Percentiles rank a stretch among this genome's conserved stretches.
These are phyloP conservation scores for Drosophila mojavensis DNA, from an alignment of 1,140 invertebrate species.

Conservation along the genomic window DNA sequence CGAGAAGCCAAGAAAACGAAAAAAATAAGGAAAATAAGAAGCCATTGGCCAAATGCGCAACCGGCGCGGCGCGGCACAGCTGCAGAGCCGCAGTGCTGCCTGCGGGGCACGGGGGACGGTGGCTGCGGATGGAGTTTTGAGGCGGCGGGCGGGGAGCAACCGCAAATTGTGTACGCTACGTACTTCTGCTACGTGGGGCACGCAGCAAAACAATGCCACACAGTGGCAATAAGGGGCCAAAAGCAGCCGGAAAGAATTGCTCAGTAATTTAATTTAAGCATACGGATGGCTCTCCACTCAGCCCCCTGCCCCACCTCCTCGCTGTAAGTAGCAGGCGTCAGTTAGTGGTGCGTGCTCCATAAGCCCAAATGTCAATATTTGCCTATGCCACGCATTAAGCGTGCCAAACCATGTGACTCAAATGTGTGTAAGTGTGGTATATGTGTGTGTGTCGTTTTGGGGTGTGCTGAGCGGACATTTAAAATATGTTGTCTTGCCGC, in stretches of 20 bases:
- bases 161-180: slow-evolving; percentile 59
- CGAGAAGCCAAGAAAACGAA: background rate
- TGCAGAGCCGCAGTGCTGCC: slow-evolving; percentile 28
- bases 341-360: slow-evolving; percentile 76
- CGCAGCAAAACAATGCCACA: slow-evolving; percentile 51
- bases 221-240: slow-evolving; percentile 33
- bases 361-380: slow-evolving; percentile 80
- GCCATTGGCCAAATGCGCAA: slow-evolving; percentile 61
- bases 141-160: slow-evolving; percentile 20
- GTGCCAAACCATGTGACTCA: slow-evolving; percentile 64
- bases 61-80: slow-evolving; percentile 22
- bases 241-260: slow-evolving; percentile 78
- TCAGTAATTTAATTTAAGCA: slow-evolving; percentile 80
- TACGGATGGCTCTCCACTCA: slow-evolving; percentile 21
- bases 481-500: slow-evolving; percentile 50
- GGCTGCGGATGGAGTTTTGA: slow-evolving; percentile 16
- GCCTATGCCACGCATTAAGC: slow-evolving; percentile 70
- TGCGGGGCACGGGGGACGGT: slow-evolving; percentile 20
- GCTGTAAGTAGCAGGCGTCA: slow-evolving; percentile 38
- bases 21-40: slow-evolving; percentile 26
- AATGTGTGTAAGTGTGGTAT: slow-evolving; percentile 3
- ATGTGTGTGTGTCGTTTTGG: slow-evolving; percentile 16
- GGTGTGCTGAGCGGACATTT: slow-evolving; percentile 48
- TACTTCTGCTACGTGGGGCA: slow-evolving; percentile 62
- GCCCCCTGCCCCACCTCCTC: background rate